Evolutionary conservation across 2,113 vertebrate species (phyloP).

Genomic region (Regulus satrapa): DNA sequence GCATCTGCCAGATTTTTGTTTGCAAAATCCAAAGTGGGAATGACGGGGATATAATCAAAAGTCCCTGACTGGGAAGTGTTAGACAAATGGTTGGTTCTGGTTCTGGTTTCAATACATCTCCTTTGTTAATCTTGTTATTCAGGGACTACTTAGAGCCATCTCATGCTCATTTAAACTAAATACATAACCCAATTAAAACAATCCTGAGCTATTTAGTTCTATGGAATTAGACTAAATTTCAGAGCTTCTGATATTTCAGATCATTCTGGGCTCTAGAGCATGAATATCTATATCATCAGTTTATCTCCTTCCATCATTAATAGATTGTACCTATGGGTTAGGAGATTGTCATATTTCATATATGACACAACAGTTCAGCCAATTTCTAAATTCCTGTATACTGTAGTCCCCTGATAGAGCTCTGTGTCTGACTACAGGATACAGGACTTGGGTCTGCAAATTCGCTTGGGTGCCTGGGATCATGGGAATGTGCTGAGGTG

Average conservation of each 20-base stretch:
- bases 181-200: conserved; percentile 57
- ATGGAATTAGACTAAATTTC: not conserved
- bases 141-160: not conserved
- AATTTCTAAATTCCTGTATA: not conserved
- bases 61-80: not conserved
- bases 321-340: not conserved
- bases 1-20: not conserved
- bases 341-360: not conserved
- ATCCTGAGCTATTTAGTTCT: conserved; percentile 20
- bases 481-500: not conserved
- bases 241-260: not conserved
- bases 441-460: not conserved
- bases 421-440: not conserved
- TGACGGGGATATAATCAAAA: not conserved
- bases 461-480: not conserved
- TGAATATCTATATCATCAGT: not conserved
- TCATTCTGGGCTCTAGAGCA: not conserved
- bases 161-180: conserved; percentile 46
- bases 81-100: conserved; percentile 9
- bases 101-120: conserved; percentile 31
- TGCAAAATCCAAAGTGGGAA: not conserved
- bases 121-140: conserved; percentile 56
- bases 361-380: not conserved
- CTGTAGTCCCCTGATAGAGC: not conserved
- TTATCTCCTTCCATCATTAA: not conserved